phyloP scores from a whole-genome alignment of 2,888 invertebrate genomes.

The Diarsia mendica region DNA sequence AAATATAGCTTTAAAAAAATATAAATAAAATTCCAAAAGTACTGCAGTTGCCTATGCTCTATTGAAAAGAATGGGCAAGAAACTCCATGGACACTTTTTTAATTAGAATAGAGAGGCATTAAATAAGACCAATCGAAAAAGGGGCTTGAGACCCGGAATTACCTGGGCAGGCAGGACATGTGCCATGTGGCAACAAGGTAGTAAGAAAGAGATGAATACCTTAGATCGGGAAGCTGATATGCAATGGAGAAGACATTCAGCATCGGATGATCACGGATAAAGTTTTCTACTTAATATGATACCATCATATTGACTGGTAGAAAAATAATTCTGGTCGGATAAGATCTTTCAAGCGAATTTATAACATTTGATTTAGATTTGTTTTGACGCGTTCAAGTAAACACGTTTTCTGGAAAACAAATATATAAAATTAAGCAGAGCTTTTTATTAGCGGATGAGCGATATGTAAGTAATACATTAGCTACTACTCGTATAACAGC shows the following conservation, averaged over 20 bases:
- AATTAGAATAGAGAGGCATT: neutral
- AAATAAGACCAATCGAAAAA: neutral
- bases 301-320: neutral
- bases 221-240: neutral
- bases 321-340: neutral
- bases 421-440: neutral
- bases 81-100: no score
- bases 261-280: neutral
- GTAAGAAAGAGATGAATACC: neutral
- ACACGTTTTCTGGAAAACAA: constrained; percentile 2
- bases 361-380: constrained; percentile 6
- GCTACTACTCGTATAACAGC: neutral
- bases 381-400: neutral
- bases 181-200: neutral
- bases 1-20: no score
- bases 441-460: neutral
- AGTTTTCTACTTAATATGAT: neutral
- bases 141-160: neutral
- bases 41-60: no score
- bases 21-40: no score
- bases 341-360: neutral
- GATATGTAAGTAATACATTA: neutral
- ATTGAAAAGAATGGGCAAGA: no score
- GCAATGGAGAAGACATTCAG: neutral
- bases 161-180: neutral